Evolutionary conservation across 2,113 vertebrate genomes (phyloP).

Genomic region (Rhynchomys soricoides): DNA sequence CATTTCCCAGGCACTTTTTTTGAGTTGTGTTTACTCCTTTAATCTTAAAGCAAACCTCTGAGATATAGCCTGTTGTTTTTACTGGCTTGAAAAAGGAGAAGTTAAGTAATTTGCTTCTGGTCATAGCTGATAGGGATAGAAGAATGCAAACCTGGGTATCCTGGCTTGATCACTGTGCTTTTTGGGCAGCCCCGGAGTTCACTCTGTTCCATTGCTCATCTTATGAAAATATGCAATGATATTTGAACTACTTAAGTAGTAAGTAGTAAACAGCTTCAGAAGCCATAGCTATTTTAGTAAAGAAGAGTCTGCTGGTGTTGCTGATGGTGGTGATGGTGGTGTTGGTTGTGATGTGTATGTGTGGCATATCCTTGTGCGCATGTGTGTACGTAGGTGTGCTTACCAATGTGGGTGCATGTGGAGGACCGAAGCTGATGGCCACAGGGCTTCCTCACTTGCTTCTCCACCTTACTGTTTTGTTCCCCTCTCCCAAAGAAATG

Average conservation of each 20-base stretch:
- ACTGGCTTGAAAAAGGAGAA: conserved; percentile 12
- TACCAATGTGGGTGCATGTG: neutral
- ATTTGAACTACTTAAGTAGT: neutral
- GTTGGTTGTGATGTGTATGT: neutral
- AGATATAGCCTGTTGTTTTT: neutral
- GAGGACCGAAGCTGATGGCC: neutral
- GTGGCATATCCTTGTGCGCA: neutral
- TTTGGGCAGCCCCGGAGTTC: neutral
- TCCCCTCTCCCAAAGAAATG: neutral
- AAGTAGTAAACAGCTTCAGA: neutral
- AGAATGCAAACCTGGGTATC: neutral
- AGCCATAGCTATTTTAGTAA: neutral
- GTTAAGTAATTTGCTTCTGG: neutral
- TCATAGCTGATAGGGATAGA: neutral
- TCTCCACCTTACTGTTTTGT: neutral
- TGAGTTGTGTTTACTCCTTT: neutral
- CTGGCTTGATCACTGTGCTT: neutral
- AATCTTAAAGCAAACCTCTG: neutral
- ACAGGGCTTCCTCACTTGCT: neutral
- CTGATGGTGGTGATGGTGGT: neutral
- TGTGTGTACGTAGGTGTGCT: neutral
- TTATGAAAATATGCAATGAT: neutral
- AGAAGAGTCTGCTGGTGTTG: neutral
- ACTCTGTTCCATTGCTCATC: neutral
- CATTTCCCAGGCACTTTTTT: neutral